Base-by-base conservation (phyloP, 2,113 vertebrate species). In the Oceanodroma tethys region DNA sequence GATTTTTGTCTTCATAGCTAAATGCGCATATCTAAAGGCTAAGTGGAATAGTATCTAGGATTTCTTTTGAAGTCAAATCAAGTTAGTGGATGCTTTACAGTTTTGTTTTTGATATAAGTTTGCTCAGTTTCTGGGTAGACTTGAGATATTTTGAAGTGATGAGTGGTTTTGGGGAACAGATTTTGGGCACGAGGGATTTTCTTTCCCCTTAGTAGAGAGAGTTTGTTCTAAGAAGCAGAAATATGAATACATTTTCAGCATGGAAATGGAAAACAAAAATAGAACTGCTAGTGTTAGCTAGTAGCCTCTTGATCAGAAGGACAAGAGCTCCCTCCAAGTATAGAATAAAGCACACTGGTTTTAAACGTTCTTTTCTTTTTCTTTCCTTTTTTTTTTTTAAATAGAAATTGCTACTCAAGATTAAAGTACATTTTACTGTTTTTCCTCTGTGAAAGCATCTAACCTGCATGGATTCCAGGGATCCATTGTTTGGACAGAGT, bases 381-480 rank as follows among this genome's bases (percentile, higher is more conserved):
- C 7, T 53, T 25, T 45, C 17, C 26, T 30, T 32, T 47, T 45
- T 36, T 45, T 53, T 43, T 16, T 6, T 63, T 34, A 5, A 32
- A 9, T 40, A 92, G 87, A 42, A 50, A 18, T 70, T 88, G 47
- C 71, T 43, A 29, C 76, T 88, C 40, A 42, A 32, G 58, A 43
- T 58, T 87, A 42, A 90, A 75, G 70, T 63, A 47, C 53, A 10
- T 78, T 92, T 95, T 67, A 60, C 60, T 65, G 36, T 18, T 95
- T 95, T 94, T 91, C 76, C 66, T 95, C 91, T 97, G 56, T 88
- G 94, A 96, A 97, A 98, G 96, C 96, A 53, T 88, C 76, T 97
- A 87, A 95, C 50, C 73, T 97, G 94, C 94, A 98, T 98, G 96
- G 98, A 98, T 94, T 96, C 97, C 85, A 78, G 89, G 62, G 94